Base-by-base conservation (phyloP, 2,113 vertebrate species). In the Ifrita kowaldi region DNA sequence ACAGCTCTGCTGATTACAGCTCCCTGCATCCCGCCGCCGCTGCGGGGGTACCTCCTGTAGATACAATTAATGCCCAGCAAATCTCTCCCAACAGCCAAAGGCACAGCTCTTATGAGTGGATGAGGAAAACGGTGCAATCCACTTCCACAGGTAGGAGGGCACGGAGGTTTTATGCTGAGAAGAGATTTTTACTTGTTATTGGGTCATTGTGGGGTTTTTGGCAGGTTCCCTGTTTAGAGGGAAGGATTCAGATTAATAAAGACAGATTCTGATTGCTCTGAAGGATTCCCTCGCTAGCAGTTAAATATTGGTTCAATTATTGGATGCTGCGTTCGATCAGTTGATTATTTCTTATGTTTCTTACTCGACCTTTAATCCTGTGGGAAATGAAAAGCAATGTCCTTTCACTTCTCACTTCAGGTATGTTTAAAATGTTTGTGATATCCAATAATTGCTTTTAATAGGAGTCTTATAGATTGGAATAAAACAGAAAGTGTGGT, bases 81-180 rank as follows among this genome's bases (percentile, higher is more conserved):
- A 93, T 98, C 85, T 98, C 98, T 56, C 98, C 99, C 35, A 98
- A 97, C 63, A 98, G 98, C 93, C 98, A 99, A 96, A 97, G 98
- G 89, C 98, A 98, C 96, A 98, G 98, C 95, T 98, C 98, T 23
- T 99, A 98, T 22, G 98, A 99, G 91, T 99, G 98, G 99, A 98
- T 98, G 98, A 98, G 98, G 84, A 99, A 98, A 98, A 98, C 98
- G 0, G 98, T 97, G 27, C 98, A 98, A 91, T 98, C 99, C 9
- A 99, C 98, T 39, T 98, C 99, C 17, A 99, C 99, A 95, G 99
- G 99, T 99, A 97, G 93, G 98, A 90, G 71, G 73, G 65, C 68
- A 6, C 22, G 6, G 71, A 92, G 80, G 33, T 46, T 87, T 90
- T 35, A 17, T 11, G 44, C 52, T 41, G 35, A 91, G 37, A 46